phyloP scores from a whole-genome alignment of 2,113 vertebrate species.

The Pterocles gutturalis region DNA sequence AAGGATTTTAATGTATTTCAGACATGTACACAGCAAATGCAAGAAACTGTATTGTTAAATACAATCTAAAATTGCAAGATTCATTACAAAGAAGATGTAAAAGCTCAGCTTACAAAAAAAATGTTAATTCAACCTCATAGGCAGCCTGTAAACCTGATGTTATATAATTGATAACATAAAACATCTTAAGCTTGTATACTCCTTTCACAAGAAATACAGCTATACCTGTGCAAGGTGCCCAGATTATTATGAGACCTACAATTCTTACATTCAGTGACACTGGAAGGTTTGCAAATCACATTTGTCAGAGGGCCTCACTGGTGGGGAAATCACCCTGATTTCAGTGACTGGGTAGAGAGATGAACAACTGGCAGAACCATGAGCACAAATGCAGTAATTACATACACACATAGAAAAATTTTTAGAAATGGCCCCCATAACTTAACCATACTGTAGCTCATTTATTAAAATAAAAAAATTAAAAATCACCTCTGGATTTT shows the following conservation, averaged over 20 bases:
- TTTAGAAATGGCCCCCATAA: not conserved
- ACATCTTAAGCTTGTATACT: not conserved
- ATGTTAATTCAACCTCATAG: not conserved
- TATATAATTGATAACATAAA: not conserved
- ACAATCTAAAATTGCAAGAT: not conserved
- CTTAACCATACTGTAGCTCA: not conserved
- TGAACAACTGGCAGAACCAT: not conserved
- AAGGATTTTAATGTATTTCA: not conserved
- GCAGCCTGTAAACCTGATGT: not conserved
- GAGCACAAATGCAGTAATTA: not conserved
- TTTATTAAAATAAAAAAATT: not conserved
- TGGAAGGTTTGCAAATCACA: not conserved
- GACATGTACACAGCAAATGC: not conserved
- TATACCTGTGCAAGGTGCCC: not conserved
- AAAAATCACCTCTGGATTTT: slow-evolving; percentile 79
- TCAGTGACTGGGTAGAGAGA: not conserved
- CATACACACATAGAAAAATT: not conserved
- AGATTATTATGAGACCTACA: not conserved
- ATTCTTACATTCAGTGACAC: not conserved
- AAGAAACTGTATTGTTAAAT: not conserved
- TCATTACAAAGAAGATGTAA: not conserved
- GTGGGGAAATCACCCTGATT: not conserved
- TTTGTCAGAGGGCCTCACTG: not conserved
- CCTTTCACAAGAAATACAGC: not conserved
- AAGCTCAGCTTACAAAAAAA: not conserved